Evolutionary conservation across 2,113 vertebrate species (phyloP), one percentile per base, ranked within the genome.

Genomic region (Pyxicephalus adspersus): DNA sequence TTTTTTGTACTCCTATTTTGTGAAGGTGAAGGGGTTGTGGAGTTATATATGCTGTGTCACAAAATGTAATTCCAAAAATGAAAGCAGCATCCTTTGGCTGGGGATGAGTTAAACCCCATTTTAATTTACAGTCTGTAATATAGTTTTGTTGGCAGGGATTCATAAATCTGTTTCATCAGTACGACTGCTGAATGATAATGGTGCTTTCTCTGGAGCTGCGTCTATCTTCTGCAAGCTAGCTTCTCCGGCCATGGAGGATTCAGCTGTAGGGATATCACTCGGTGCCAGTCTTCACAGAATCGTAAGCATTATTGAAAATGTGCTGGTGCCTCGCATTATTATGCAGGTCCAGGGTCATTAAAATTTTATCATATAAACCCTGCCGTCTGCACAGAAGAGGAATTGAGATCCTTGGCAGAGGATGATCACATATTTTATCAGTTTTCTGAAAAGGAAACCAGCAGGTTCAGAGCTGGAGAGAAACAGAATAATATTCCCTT

Each of bases 331-430:
- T 91, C 82, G 64, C 84, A 89, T 91, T 86, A 87, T 87, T 86
- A 85, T 87, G 80, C 86, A 85, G 87, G 87, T 85, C 86, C 83
- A 55, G 8, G 83, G 85, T 91, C 91, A 93, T 94, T 90, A 92
- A 92, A 86, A 87, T 92, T 92, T 91, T 88, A 89, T 90, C 87
- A 84, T 87, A 87, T 85, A 87, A 92, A 88, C 85, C 87, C 84
- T 88, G 87, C 87, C 28, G 84, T 91, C 89, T 88, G 87, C 75
- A 85, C 70, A 5, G 7, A 90, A 87, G 86, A 90, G 80, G 83
- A 90, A 90, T 73, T 87, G 87, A 86, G 87, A 89, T 70, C 83
- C 77, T 87, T 89, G 87, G 90, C 87, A 87, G 87, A 87, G 75
- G 52, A 85, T 25, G 54, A 87, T 89, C 86, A 83, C 28, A 77